These are phyloP conservation scores for Eulemur mongoz DNA, from an alignment of 2,797 vertebrate species.

Conservation along the genomic window DNA sequence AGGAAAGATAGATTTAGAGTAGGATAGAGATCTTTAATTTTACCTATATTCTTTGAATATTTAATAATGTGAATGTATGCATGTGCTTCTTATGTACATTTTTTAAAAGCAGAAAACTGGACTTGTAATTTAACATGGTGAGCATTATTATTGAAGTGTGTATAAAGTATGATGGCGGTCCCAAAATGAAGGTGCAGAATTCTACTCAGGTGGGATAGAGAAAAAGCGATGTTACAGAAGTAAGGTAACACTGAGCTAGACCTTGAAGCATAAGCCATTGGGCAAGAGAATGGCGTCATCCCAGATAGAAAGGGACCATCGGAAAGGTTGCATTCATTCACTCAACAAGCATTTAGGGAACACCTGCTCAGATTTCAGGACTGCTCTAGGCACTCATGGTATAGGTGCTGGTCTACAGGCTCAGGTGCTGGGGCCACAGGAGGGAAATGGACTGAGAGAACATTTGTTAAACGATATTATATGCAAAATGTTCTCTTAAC, in stretches of 20 bases:
- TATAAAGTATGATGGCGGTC: background rate
- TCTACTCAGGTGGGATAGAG: background rate
- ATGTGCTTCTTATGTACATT: background rate
- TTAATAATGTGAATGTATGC: constrained; percentile 31
- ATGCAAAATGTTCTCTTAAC: too few relatives aligned
- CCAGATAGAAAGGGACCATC: fast-evolving
- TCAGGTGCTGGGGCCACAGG: background rate
- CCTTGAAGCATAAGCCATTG: background rate
- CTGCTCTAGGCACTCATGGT: background rate
- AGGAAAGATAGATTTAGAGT: background rate
- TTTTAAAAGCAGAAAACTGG: background rate
- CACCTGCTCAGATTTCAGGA: background rate
- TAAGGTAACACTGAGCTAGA: background rate
- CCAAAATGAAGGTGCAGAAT: background rate
- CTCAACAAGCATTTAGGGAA: background rate
- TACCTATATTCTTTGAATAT: background rate
- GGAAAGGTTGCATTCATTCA: background rate
- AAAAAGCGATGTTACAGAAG: background rate
- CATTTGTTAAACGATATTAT: background rate
- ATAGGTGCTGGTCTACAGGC: background rate
- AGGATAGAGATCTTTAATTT: background rate
- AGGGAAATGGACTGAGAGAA: background rate
- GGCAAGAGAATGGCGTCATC: too few relatives aligned
- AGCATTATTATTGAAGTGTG: background rate
- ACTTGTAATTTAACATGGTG: background rate